phyloP scores from a whole-genome alignment of 2,797 vertebrate species.

The Ptychadena robeensis region DNA sequence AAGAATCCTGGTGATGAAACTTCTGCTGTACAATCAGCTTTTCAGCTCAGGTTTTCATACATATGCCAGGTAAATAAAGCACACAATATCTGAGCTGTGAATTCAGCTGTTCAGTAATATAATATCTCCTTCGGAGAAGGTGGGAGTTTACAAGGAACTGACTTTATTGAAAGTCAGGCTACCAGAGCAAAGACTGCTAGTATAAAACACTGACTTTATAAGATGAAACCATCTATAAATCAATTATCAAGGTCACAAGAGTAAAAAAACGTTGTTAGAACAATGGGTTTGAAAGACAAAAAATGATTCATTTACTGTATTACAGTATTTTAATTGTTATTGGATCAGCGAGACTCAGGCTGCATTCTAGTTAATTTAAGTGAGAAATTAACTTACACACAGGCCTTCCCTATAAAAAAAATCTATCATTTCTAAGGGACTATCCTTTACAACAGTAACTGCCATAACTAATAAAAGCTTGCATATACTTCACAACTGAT shows the following conservation, averaged over 20 bases:
- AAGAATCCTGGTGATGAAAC: constrained; percentile 4
- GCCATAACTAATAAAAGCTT: constrained; percentile 14
- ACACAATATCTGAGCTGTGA: constrained; percentile 18
- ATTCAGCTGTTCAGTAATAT: constrained; percentile 12
- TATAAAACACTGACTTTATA: constrained; percentile 11
- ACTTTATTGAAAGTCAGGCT: constrained; percentile 2
- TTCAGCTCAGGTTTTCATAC: neutral
- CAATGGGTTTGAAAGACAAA: neutral
- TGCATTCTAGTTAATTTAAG: neutral
- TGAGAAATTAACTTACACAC: neutral
- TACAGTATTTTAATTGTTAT: neutral
- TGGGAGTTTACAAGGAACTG: constrained; percentile 4
- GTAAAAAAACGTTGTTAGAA: neutral
- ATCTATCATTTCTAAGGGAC: constrained; percentile 2
- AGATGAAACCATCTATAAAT: neutral
- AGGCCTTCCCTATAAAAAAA: neutral
- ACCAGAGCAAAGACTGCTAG: neutral
- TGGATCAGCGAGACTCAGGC: neutral
- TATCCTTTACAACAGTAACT: constrained; percentile 31
- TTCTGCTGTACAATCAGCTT: constrained; percentile 5
- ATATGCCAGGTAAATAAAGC: neutral
- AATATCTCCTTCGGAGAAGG: neutral
- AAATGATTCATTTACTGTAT: neutral
- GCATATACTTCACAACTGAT: constrained; percentile 1
- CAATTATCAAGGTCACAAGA: constrained; percentile 7